Conservation (phyloP, 2,113 vertebrate species). For the Noctilio leporinus region DNA sequence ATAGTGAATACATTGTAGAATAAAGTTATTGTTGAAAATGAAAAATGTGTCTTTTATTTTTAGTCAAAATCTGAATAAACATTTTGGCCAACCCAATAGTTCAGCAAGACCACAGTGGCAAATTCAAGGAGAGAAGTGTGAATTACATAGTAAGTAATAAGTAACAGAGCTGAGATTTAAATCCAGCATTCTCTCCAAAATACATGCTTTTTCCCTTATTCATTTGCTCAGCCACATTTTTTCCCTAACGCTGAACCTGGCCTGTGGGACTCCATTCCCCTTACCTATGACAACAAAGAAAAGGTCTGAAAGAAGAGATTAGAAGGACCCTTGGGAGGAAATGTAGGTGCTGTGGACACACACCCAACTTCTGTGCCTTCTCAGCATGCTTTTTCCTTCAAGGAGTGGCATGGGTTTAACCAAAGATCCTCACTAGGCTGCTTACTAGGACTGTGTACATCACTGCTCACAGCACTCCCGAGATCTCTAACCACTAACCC, state of each 20-base stretch:
- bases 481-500: neutral
- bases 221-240: neutral
- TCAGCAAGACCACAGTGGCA: neutral
- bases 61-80: too few relatives aligned
- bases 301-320: neutral
- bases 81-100: too few relatives aligned
- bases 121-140: neutral
- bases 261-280: neutral
- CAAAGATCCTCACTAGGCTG: neutral
- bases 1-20: too few relatives aligned
- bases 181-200: neutral
- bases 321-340: neutral
- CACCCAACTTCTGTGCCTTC: neutral
- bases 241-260: neutral
- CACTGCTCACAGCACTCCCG: neutral
- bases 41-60: too few relatives aligned
- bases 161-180: neutral
- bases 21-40: too few relatives aligned
- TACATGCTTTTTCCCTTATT: neutral
- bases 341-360: neutral
- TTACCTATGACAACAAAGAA: neutral
- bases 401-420: neutral
- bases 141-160: neutral
- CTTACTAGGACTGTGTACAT: neutral
- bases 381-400: neutral